Conservation (phyloP, 2,113 vertebrate species). For the Lethenteron reissneri region DNA sequence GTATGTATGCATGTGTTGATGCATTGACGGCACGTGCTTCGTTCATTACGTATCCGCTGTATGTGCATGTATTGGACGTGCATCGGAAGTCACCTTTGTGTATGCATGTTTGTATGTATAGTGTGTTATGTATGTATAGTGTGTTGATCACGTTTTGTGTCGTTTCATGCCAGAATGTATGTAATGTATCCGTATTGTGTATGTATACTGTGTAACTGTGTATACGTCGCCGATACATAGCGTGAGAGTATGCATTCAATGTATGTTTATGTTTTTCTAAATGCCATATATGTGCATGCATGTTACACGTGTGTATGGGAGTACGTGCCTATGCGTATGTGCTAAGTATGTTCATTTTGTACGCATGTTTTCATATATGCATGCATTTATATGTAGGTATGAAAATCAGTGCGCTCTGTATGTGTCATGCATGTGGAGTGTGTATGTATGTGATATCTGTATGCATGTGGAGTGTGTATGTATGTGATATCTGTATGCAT, state of each 20-base stretch:
- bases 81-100: not conserved
- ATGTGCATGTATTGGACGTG: no score
- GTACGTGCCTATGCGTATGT: no score
- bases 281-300: not conserved
- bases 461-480: not conserved
- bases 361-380: not conserved
- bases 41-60: no score
- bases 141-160: no score
- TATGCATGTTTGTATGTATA: conserved; percentile 1
- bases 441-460: not conserved
- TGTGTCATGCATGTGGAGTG: not conserved
- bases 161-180: no score
- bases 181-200: not conserved
- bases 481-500: not conserved
- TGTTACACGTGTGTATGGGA: not conserved
- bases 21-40: no score
- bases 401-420: conserved; percentile 24
- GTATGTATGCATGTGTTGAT: not conserved
- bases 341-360: no score
- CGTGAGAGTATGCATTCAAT: no score
- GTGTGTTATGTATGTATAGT: not conserved
- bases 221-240: not conserved
- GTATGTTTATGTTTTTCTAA: no score
- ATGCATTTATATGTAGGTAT: not conserved
- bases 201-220: not conserved